These are phyloP conservation scores for Scomber scombrus DNA, from an alignment of 2,113 vertebrate species.

Conservation along the genomic window DNA sequence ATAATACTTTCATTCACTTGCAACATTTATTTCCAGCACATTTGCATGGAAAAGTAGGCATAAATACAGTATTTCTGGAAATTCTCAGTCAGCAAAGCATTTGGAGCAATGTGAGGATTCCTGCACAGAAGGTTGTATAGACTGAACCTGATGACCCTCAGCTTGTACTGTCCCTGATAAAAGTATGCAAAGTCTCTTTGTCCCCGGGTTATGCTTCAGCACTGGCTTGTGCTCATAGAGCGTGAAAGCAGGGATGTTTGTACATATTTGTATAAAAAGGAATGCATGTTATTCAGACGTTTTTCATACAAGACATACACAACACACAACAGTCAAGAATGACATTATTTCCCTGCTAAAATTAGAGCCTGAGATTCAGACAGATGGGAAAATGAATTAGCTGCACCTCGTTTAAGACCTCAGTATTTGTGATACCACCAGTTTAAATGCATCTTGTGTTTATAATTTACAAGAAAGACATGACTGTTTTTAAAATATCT, in stretches of 20 bases:
- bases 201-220: neutral
- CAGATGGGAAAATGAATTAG: neutral
- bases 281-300: neutral
- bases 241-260: neutral
- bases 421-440: neutral
- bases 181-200: slow-evolving; percentile 15
- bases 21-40: neutral
- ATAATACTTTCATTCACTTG: no score
- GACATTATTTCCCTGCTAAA: no score
- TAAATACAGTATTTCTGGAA: slow-evolving; percentile 18
- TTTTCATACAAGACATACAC: neutral
- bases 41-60: slow-evolving; percentile 10
- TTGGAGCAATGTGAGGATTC: slow-evolving; percentile 4
- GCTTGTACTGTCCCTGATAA: slow-evolving; percentile 15
- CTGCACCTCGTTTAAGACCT: no score
- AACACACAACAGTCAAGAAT: no score
- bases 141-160: slow-evolving; percentile 37
- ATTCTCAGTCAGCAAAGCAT: slow-evolving; percentile 15
- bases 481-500: no score
- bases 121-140: slow-evolving; percentile 23
- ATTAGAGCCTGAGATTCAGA: no score
- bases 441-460: neutral
- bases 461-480: no score
- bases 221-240: neutral
- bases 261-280: slow-evolving; percentile 19